Conservation (phyloP, 2,888 invertebrate genomes). For the Subacronicta megacephala region DNA sequence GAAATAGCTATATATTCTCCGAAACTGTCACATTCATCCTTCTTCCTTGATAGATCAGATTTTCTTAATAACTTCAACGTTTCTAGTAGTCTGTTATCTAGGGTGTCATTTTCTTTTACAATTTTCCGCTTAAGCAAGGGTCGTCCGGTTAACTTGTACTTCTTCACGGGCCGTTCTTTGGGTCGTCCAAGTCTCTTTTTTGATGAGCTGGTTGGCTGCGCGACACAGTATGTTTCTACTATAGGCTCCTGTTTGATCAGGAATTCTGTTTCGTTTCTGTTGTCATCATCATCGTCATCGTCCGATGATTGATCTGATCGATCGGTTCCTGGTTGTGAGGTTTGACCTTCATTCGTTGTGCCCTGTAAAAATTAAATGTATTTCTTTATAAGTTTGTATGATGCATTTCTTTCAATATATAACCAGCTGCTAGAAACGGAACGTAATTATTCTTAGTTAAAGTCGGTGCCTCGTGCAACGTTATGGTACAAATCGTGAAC, state of each 20-base stretch:
- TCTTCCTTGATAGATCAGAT: conserved; percentile 70
- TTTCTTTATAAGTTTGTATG: background rate
- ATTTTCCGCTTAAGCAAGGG: conserved; percentile 52
- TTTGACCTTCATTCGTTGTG: conserved; percentile 18
- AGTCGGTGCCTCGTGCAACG: conserved; percentile 4
- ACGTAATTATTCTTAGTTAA: conserved; percentile 9
- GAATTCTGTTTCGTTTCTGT: conserved; percentile 54
- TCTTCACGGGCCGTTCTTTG: conserved; percentile 19
- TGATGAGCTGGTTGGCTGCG: conserved; percentile 2
- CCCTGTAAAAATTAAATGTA: conserved; percentile 28
- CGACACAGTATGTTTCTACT: conserved; percentile 29
- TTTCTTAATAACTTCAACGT: conserved; percentile 65
- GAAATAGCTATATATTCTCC: conserved; percentile 84
- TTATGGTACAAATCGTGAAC: conserved; percentile 25
- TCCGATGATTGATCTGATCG: conserved; percentile 45
- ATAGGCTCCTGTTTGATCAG: conserved; percentile 69
- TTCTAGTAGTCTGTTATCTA: conserved; percentile 68
- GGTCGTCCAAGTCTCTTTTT: conserved; percentile 20
- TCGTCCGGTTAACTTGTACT: conserved; percentile 37
- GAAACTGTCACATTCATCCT: conserved; percentile 84
- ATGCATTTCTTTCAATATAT: too few relatives aligned
- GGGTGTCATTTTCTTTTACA: conserved; percentile 42
- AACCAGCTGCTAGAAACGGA: background rate
- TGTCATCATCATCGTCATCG: conserved; percentile 54
- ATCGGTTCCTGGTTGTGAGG: conserved; percentile 25